Percentiles rank a stretch among this genome's conserved stretches.
phyloP scores from a whole-genome alignment of 2,797 vertebrate genomes.

The Lepilemur ruficaudatus region DNA sequence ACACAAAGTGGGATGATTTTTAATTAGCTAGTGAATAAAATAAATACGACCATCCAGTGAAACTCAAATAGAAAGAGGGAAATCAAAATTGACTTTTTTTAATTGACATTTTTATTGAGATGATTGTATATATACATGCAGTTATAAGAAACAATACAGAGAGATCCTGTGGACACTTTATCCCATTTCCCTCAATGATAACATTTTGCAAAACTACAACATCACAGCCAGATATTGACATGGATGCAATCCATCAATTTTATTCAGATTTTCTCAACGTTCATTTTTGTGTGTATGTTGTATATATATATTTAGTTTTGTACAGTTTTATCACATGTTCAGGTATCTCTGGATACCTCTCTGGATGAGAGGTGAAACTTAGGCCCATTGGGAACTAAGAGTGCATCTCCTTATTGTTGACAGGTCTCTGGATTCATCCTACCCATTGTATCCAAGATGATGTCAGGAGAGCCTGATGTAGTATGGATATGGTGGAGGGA shows the following conservation, averaged over 20 bases:
- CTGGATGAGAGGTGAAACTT: not conserved
- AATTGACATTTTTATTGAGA: not conserved
- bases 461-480: not conserved
- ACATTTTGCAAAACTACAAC: not conserved
- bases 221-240: not conserved
- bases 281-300: not conserved
- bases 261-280: not conserved
- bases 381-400: not conserved
- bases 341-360: not conserved
- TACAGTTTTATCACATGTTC: not conserved
- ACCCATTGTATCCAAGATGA: not conserved
- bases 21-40: slow-evolving; percentile 6
- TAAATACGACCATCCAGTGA: not conserved
- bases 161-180: not conserved
- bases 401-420: not conserved
- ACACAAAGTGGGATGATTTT: not conserved
- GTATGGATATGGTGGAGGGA: not conserved
- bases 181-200: not conserved
- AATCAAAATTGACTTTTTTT: not conserved
- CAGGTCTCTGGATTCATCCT: not conserved
- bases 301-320: not conserved
- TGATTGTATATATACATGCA: not conserved
- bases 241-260: not conserved
- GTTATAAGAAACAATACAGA: not conserved
- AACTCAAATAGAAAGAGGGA: not conserved